These are phyloP conservation scores for Mastacembelus armatus DNA, from an alignment of 2,797 vertebrate species.

Conservation along the genomic window DNA sequence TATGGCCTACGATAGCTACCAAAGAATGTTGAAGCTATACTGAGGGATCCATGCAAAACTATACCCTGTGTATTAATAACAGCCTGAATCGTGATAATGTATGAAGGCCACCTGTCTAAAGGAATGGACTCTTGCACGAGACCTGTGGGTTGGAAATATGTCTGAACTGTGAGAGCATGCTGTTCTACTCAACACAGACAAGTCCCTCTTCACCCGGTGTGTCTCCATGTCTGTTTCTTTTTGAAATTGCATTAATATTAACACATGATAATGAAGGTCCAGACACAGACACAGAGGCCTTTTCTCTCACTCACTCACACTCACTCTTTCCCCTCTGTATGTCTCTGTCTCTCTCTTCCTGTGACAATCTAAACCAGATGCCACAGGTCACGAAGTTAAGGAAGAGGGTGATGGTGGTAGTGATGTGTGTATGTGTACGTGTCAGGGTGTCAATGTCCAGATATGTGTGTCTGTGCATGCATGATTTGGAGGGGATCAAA, in stretches of 20 bases:
- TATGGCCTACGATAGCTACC: too few species aligned
- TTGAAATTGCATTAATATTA: constrained; percentile 86
- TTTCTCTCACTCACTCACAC: constrained; percentile 74
- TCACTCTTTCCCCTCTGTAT: constrained; percentile 65
- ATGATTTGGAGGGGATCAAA: constrained; percentile 71
- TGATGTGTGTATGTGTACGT: constrained; percentile 22
- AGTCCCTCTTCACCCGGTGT: constrained; percentile 70
- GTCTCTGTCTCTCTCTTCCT: constrained; percentile 78
- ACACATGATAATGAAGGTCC: constrained; percentile 89
- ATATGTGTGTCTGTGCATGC: constrained; percentile 64
- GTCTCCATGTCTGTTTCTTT: constrained; percentile 79
- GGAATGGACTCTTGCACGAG: constrained; percentile 44
- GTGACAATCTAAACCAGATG: constrained; percentile 90
- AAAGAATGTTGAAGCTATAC: too few species aligned
- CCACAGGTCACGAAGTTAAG: constrained; percentile 82
- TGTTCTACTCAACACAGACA: constrained; percentile 72
- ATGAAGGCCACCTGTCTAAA: constrained; percentile 39
- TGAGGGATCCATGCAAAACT: constrained; percentile 12
- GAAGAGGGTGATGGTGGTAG: constrained; percentile 68
- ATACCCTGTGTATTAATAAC: constrained; percentile 23
- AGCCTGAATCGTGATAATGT: constrained; percentile 46
- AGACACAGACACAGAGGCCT: constrained; percentile 83
- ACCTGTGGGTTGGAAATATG: constrained; percentile 44
- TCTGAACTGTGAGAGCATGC: constrained; percentile 61
- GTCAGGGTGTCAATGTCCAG: constrained; percentile 62